Evolutionary conservation across 2,113 vertebrate genomes (phyloP).

Genomic region (Sula dactylatra): DNA sequence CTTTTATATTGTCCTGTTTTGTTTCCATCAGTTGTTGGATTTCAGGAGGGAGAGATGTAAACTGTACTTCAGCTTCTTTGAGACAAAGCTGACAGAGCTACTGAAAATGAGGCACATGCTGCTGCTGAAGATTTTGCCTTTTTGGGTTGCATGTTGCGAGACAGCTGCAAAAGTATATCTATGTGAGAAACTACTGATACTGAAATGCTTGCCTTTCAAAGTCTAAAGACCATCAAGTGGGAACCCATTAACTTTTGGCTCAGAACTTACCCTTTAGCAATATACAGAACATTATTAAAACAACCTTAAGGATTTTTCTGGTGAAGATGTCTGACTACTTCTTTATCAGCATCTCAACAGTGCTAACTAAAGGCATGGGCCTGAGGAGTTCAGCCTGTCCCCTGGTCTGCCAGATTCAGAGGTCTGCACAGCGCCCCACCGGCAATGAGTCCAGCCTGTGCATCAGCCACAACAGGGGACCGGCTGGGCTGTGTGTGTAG

Average conservation of each 20-base stretch:
- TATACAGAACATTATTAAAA: not conserved
- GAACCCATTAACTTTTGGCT: not conserved
- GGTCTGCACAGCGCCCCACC: accelerated
- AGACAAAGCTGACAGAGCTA: not conserved
- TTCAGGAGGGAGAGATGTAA: not conserved
- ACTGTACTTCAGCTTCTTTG: not conserved
- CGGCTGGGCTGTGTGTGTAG: not conserved
- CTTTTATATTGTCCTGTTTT: not conserved
- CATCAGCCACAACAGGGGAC: not conserved
- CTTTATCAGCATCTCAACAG: not conserved
- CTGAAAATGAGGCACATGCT: not conserved
- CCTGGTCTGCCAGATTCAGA: accelerated
- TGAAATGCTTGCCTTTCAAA: not conserved
- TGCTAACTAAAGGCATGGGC: not conserved
- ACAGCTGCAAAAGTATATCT: not conserved
- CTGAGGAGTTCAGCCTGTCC: not conserved
- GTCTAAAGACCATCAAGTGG: not conserved
- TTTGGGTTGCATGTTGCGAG: not conserved
- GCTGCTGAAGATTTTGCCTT: not conserved
- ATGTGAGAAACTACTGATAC: not conserved
- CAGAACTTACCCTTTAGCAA: not conserved
- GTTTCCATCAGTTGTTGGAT: not conserved
- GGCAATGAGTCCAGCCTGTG: not conserved
- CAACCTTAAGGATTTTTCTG: not conserved
- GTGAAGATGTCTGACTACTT: not conserved